A percentile compares a stretch with the other conserved stretches of the same genome.
Conservation (phyloP, 2,888 invertebrate species). For the Stegana nigrithorax region DNA sequence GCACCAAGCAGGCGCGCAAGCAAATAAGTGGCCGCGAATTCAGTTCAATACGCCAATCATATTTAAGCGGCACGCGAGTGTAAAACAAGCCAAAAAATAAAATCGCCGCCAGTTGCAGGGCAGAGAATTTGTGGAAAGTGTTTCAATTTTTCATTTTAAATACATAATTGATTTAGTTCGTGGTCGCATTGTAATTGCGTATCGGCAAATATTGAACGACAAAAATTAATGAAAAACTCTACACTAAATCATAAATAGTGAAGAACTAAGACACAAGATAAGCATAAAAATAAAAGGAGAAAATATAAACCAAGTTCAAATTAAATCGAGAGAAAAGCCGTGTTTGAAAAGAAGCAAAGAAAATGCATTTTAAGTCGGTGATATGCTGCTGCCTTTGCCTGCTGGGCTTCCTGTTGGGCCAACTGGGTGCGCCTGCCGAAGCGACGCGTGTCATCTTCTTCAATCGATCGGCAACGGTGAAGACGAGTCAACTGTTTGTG, state of each 20-base stretch:
- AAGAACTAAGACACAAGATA: not conserved
- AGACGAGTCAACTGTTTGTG: constrained; percentile 52
- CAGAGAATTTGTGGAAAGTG: too few species aligned
- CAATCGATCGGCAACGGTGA: constrained; percentile 39
- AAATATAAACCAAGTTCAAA: not conserved
- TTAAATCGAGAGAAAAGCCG: not conserved
- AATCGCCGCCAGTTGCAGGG: too few species aligned
- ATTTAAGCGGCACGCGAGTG: constrained; percentile 12
- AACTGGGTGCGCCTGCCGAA: constrained; percentile 29
- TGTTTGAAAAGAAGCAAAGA: not conserved
- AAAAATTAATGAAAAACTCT: too few species aligned
- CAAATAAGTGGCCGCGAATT: not conserved
- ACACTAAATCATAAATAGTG: too few species aligned
- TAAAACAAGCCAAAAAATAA: too few species aligned
- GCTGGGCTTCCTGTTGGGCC: constrained; percentile 36
- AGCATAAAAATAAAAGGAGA: not conserved
- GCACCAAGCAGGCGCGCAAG: not conserved
- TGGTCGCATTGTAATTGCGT: too few species aligned
- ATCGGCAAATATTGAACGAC: too few species aligned
- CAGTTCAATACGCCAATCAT: not conserved
- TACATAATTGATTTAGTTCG: too few species aligned
- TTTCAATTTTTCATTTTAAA: too few species aligned
- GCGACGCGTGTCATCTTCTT: constrained; percentile 55
- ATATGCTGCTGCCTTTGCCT: not conserved
- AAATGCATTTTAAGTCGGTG: not conserved